phyloP scores from a whole-genome alignment of 1,140 invertebrate genomes.

The Lepidurus arcticus region DNA sequence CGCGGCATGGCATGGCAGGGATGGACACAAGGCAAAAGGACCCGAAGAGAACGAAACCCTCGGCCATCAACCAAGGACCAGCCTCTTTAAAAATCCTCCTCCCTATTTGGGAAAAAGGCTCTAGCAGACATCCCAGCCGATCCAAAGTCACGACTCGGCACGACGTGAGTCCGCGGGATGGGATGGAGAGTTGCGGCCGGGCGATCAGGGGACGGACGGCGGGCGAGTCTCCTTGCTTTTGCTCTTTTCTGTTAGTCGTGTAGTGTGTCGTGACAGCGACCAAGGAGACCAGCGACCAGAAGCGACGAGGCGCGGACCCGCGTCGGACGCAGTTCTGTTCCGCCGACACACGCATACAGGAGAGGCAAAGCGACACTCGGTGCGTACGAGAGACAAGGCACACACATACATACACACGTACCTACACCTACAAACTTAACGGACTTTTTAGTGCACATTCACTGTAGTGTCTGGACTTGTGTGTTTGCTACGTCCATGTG shows the following conservation, averaged over 20 bases:
- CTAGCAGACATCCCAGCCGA: neutral
- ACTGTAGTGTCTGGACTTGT: too few species aligned
- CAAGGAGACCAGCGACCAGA: conserved; percentile 17
- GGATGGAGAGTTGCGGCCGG: conserved; percentile 5
- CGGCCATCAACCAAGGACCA: neutral
- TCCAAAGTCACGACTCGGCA: conserved; percentile 16
- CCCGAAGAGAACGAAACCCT: neutral
- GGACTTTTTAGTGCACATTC: too few species aligned
- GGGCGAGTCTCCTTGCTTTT: conserved; percentile 16
- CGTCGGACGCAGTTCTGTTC: conserved; percentile 17
- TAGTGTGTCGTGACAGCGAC: conserved; percentile 20
- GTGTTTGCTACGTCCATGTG: too few species aligned
- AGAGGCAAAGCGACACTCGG: neutral
- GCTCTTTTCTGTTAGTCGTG: conserved; percentile 21
- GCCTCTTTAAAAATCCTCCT: conserved; percentile 9
- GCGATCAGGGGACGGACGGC: conserved; percentile 8
- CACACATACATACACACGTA: neutral
- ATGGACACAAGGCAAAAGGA: neutral
- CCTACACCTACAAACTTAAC: neutral
- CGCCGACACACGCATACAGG: neutral
- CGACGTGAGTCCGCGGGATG: conserved; percentile 20
- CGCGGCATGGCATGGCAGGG: neutral
- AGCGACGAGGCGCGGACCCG: conserved; percentile 19
- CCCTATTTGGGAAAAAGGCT: neutral
- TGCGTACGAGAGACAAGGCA: neutral